These are phyloP conservation scores for Prunella fulvescens DNA, from an alignment of 2,113 vertebrate genomes.

Conservation along the genomic window DNA sequence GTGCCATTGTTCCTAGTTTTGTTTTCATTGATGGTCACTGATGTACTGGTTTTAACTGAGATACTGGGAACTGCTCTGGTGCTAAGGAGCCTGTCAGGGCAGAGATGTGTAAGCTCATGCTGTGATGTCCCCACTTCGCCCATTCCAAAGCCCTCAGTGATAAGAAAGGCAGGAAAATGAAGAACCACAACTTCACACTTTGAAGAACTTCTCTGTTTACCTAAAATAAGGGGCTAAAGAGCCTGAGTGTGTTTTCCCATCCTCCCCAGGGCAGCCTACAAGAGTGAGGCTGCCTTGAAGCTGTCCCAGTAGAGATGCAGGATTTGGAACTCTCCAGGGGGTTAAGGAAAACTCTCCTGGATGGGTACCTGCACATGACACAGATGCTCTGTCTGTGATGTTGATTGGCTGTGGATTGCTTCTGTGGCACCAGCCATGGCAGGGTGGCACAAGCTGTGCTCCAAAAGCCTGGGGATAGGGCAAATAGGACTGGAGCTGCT, in stretches of 20 bases:
- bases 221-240: background rate
- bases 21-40: background rate
- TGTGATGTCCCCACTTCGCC: background rate
- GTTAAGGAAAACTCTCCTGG: background rate
- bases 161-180: background rate
- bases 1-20: background rate
- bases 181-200: background rate
- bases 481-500: background rate
- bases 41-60: background rate
- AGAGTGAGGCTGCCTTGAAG: background rate
- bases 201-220: background rate
- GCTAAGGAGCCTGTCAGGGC: background rate
- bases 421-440: accelerated
- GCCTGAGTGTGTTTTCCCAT: background rate
- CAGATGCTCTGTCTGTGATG: background rate
- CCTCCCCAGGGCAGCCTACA: background rate
- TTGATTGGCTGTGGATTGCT: accelerated
- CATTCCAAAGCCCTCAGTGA: background rate
- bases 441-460: background rate
- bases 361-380: background rate
- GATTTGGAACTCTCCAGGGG: background rate
- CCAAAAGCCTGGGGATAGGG: background rate
- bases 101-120: background rate
- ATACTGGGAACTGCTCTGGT: background rate
- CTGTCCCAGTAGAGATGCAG: background rate